A percentile compares a stretch with the other conserved stretches of the same genome.
phyloP scores from a whole-genome alignment of 2,888 invertebrate species.

The Urechis unicinctus region DNA sequence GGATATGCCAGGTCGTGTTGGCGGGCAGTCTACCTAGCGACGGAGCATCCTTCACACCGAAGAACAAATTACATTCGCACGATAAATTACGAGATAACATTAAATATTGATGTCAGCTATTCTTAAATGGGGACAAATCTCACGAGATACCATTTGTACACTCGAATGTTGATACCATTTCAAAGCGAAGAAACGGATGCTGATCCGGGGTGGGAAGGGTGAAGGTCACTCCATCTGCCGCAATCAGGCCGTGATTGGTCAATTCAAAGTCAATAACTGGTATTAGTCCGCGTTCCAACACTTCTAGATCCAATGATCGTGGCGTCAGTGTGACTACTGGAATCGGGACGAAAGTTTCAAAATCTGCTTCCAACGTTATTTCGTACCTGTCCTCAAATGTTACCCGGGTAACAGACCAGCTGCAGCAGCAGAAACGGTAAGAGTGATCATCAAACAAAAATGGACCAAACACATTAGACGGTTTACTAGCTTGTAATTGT shows the following conservation, averaged over 20 bases:
- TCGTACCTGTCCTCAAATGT: slow-evolving; percentile 25
- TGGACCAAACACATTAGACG: too few species aligned
- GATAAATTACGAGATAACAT: too few species aligned
- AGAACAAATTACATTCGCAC: too few species aligned
- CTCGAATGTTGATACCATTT: too few species aligned
- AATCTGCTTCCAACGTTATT: slow-evolving; percentile 27
- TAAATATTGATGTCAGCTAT: too few species aligned
- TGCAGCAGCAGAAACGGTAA: slow-evolving; percentile 1
- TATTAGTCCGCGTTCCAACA: slow-evolving; percentile 10
- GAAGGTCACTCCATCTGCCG: slow-evolving; percentile 24
- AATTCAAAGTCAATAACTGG: slow-evolving; percentile 10
- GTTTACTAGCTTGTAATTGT: too few species aligned
- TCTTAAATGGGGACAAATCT: too few species aligned
- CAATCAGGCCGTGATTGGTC: slow-evolving; percentile 31
- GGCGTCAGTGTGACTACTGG: slow-evolving; percentile 27
- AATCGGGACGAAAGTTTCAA: slow-evolving; percentile 29
- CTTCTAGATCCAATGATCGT: slow-evolving; percentile 9
- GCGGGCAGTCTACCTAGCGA: slow-evolving; percentile 19
- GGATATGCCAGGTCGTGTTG: slow-evolving; percentile 18
- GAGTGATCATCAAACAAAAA: too few species aligned
- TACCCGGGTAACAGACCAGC: slow-evolving; percentile 26
- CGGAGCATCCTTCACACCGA: too few species aligned
- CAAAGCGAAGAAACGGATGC: slow-evolving; percentile 24
- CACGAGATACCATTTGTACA: too few species aligned
- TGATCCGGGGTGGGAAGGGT: slow-evolving; percentile 14